These are phyloP conservation scores for Drosophila suboccidentalis DNA, from an alignment of 2,888 invertebrate genomes.

Conservation along the genomic window DNA sequence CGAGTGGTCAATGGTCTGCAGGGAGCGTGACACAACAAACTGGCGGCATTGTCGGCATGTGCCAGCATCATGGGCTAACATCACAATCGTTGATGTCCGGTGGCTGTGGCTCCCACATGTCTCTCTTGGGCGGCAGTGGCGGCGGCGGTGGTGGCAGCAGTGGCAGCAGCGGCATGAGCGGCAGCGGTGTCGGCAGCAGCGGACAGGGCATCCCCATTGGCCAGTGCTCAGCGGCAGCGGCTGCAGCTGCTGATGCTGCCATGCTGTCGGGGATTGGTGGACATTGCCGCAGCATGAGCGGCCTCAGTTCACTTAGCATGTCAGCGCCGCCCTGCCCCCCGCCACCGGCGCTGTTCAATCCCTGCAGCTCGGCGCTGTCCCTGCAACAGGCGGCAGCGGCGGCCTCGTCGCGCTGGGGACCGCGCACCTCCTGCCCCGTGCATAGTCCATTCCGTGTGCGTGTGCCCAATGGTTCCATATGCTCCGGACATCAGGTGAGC, in stretches of 20 bases:
- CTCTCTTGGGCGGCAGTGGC: constrained; percentile 82
- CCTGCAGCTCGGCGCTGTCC: constrained; percentile 86
- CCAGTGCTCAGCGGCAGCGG: constrained; percentile 66
- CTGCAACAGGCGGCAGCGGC: constrained; percentile 84
- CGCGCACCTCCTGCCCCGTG: constrained; percentile 86
- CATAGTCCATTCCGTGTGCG: constrained; percentile 86
- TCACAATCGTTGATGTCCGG: constrained; percentile 85
- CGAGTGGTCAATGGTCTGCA: constrained; percentile 78
- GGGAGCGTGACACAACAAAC: constrained; percentile 73
- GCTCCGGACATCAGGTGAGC: constrained; percentile 86
- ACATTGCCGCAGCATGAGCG: constrained; percentile 83
- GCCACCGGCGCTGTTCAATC: constrained; percentile 85
- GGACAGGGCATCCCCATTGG: constrained; percentile 58
- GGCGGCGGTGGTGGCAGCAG: constrained; percentile 74
- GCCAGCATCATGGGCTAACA: constrained; percentile 81
- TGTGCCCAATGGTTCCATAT: constrained; percentile 86
- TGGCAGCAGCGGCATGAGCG: constrained; percentile 79
- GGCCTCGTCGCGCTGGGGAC: constrained; percentile 85
- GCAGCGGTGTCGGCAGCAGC: constrained; percentile 79
- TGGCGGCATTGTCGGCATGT: constrained; percentile 73
- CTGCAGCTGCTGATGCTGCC: constrained; percentile 58
- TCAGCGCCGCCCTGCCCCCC: constrained; percentile 83
- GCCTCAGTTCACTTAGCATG: constrained; percentile 83
- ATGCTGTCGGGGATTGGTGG: constrained; percentile 47
- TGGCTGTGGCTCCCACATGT: constrained; percentile 82